Evolutionary conservation across 2,113 vertebrate species (phyloP), one percentile per base, ranked within the genome.

Genomic region (Rhegmatorhina hoffmannsi): DNA sequence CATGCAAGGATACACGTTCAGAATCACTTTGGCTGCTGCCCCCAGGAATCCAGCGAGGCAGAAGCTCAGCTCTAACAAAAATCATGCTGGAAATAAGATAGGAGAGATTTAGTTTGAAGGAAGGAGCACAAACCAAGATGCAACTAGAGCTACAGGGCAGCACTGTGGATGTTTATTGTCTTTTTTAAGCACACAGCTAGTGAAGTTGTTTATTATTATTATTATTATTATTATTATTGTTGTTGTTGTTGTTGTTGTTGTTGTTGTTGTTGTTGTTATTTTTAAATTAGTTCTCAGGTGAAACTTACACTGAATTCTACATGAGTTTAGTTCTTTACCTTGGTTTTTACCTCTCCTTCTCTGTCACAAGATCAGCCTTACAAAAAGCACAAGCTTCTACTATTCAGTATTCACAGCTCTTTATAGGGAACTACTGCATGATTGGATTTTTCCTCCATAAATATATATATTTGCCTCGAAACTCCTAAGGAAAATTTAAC

Each of bases 361-460:
- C 28, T 72, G 24, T 28, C 56, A 46, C 11, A 77, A 55, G 44
- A 81, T 55, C 44, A 76, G 23, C 53, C 34, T 53, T 11, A 34
- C 8, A 29, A 46, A 52, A 80, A 87, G 31, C 26, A 64, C 17
- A 70, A 49, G 8, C 16, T 76, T 46, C 49, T 68, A 2, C 34
- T 47, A 13, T 31, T 80, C 63, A 31, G 34, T 26, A 50, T 55
- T 77, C 68, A 17, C 11, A 68, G 49, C 16, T 11, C 1, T 84
- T 95, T 55, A 47, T 47, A 43, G 33, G 69, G n/a, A 91, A 26
- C 55, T 60, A 66, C 9, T 43, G 14, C 43, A 47, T 40, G 58
- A 67, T 29, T 91, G 49, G 31, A 75, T 86, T 88, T 81, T 78
- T 9, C 36, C 52, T 46, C 60, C 43, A 81, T 81, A 84, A 94